A percentile compares a stretch with the other conserved stretches of the same genome.
Conservation (phyloP, 30 jellyfish, hydroid and myxozoan genomes). For the Pelagia noctiluca region DNA sequence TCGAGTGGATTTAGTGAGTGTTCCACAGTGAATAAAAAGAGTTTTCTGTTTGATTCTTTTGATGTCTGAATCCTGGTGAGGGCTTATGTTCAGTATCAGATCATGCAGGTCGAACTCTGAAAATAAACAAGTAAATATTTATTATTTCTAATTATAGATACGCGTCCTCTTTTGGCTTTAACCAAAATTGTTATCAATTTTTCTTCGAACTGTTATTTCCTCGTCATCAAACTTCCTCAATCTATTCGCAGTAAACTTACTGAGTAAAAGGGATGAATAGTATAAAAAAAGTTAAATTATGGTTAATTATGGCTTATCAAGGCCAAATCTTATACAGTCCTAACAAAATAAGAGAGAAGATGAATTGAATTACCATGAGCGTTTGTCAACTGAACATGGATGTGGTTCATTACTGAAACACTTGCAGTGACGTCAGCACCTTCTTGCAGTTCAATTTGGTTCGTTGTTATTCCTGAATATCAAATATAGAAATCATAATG, state of each 20-base stretch:
- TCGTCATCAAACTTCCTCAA: not conserved
- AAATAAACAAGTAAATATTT: not conserved
- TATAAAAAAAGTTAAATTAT: not conserved
- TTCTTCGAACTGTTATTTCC: not conserved
- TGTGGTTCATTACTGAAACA: slow-evolving; percentile 54
- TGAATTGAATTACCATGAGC: slow-evolving; percentile 68
- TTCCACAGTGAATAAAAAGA: slow-evolving; percentile 64
- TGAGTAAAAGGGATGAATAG: not conserved
- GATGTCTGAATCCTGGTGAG: slow-evolving; percentile 57
- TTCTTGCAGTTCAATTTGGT: slow-evolving; percentile 47
- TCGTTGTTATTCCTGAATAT: slow-evolving; percentile 43
- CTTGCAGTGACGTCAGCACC: slow-evolving; percentile 39
- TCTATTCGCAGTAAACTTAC: not conserved
- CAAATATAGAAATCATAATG: not conserved
- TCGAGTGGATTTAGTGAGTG: slow-evolving; percentile 55
- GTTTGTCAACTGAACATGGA: slow-evolving; percentile 66
- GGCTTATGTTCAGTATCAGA: slow-evolving; percentile 49
- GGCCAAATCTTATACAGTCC: not conserved
- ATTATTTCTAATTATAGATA: not conserved
- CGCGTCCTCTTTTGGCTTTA: not conserved
- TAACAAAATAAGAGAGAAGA: not conserved
- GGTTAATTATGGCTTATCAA: not conserved
- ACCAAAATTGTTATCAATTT: too few relatives aligned
- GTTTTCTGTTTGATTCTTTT: slow-evolving; percentile 19
- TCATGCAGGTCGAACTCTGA: slow-evolving; percentile 65